These are phyloP conservation scores for Heteromurus nitidus DNA, from an alignment of 2,888 invertebrate genomes.

Conservation along the genomic window DNA sequence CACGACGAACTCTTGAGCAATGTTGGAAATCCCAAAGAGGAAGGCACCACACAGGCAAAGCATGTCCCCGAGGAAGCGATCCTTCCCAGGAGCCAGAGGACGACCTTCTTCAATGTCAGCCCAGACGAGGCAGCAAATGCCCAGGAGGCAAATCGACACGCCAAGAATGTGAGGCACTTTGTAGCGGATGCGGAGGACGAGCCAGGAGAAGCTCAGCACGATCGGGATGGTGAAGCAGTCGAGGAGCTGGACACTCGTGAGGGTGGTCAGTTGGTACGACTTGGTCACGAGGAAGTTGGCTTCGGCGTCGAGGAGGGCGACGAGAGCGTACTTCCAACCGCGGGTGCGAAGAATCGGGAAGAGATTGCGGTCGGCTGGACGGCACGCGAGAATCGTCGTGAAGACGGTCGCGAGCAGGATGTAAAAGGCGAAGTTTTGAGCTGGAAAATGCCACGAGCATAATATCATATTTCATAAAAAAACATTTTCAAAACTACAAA, in stretches of 20 bases:
- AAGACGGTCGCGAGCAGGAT: conserved; percentile 85
- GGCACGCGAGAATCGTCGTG: conserved; percentile 85
- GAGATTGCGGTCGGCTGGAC: conserved; percentile 80
- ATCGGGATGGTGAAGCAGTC: conserved; percentile 91
- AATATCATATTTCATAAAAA: background rate
- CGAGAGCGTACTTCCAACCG: conserved; percentile 86
- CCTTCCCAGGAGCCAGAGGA: conserved; percentile 80
- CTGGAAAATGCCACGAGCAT: conserved; percentile 75
- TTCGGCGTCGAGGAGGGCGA: conserved; percentile 90
- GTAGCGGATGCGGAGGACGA: conserved; percentile 85
- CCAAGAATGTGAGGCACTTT: conserved; percentile 83
- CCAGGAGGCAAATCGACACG: conserved; percentile 86
- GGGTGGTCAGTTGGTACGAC: conserved; percentile 85
- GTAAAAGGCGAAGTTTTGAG: conserved; percentile 88
- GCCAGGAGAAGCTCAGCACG: conserved; percentile 85
- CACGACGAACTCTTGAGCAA: conserved; percentile 87
- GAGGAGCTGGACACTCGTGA: conserved; percentile 83
- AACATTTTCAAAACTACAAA: background rate
- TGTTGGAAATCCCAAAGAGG: conserved; percentile 87
- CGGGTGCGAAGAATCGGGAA: conserved; percentile 82
- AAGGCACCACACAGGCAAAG: conserved; percentile 86
- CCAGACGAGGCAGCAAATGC: conserved; percentile 88
- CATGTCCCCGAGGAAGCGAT: conserved; percentile 88
- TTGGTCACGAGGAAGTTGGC: conserved; percentile 89
- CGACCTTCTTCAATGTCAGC: conserved; percentile 82